Conservation (phyloP, 2,113 vertebrate genomes). For the Leptobrachium leishanense region DNA sequence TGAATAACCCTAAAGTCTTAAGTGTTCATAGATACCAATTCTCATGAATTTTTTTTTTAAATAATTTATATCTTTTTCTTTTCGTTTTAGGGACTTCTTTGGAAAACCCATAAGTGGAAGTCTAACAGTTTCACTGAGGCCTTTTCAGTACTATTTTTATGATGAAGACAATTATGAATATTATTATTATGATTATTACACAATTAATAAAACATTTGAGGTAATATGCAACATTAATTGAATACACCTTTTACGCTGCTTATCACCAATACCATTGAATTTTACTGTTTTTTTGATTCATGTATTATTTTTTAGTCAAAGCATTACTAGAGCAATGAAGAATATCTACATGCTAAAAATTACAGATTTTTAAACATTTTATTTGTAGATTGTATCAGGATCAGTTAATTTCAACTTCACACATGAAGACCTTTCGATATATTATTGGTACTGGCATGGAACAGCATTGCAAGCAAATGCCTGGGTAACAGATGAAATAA, state of each 20-base stretch:
- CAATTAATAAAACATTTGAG: slow-evolving; percentile 34
- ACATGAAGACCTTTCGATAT: slow-evolving; percentile 32
- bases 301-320: too few species aligned
- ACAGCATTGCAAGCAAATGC: slow-evolving; percentile 31
- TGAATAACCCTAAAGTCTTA: too few species aligned
- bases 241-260: too few species aligned
- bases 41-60: background rate
- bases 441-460: background rate
- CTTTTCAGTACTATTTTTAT: background rate
- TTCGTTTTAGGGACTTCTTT: slow-evolving; percentile 60
- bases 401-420: slow-evolving; percentile 48
- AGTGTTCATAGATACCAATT: too few species aligned
- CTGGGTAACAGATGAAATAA: slow-evolving; percentile 61
- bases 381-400: slow-evolving; percentile 60
- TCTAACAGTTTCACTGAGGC: slow-evolving; percentile 51
- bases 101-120: slow-evolving; percentile 63
- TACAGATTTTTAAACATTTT: background rate
- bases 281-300: too few species aligned
- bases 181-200: background rate
- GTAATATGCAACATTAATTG: too few species aligned
- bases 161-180: background rate
- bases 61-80: background rate
- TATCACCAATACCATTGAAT: too few species aligned
- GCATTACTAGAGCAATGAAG: too few species aligned
- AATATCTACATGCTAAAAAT: too few species aligned